Percentiles rank a stretch among this genome's conserved stretches.
Evolutionary conservation across 2,113 vertebrate genomes (phyloP).

Genomic region (Herpetotheres cachinnans): DNA sequence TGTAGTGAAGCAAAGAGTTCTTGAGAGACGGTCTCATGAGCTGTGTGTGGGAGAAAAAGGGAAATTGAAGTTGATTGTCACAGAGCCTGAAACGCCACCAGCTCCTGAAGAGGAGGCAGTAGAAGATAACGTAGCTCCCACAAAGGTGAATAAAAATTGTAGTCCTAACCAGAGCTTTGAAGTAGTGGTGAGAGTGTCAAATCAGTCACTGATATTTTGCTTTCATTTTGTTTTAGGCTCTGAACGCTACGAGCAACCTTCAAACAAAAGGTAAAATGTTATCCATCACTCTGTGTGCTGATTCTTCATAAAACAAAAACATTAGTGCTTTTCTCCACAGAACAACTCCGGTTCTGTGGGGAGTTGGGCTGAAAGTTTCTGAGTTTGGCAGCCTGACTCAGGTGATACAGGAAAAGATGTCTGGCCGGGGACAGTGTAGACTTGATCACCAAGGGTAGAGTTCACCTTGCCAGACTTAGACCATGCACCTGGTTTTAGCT

Average conservation of each 20-base stretch:
- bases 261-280: slow-evolving; percentile 49
- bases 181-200: neutral
- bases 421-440: neutral
- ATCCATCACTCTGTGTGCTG: neutral
- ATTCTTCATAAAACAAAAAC: neutral
- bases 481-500: neutral
- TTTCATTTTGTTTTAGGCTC: slow-evolving; percentile 59
- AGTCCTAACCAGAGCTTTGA: neutral
- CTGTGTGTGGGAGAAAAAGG: slow-evolving; percentile 55
- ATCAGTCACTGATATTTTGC: neutral
- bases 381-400: neutral
- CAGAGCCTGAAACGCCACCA: slow-evolving; percentile 15
- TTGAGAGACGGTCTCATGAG: slow-evolving; percentile 74
- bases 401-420: neutral
- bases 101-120: neutral
- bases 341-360: neutral
- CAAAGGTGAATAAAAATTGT: slow-evolving; percentile 11
- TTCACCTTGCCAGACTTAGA: neutral
- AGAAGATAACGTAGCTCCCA: neutral
- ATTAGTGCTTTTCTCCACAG: neutral
- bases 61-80: slow-evolving; percentile 71
- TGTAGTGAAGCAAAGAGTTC: slow-evolving; percentile 79
- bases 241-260: neutral
- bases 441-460: neutral
- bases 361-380: neutral